These are phyloP conservation scores for Cynopterus brachyotis DNA, from an alignment of 2,113 vertebrate genomes.

Conservation along the genomic window DNA sequence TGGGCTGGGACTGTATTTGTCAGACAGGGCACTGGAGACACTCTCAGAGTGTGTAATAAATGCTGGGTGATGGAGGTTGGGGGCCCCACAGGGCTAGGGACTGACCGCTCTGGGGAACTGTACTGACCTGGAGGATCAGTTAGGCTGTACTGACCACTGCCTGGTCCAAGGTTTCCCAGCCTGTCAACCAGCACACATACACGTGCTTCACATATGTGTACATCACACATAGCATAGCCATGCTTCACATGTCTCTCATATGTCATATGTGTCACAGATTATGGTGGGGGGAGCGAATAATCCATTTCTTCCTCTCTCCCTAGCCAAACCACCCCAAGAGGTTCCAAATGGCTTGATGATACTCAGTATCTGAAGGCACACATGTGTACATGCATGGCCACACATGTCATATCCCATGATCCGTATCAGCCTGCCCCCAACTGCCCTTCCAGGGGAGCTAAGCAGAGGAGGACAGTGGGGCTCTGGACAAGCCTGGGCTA, in stretches of 20 bases:
- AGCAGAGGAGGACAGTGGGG: conserved; percentile 44
- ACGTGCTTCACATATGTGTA: background rate
- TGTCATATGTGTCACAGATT: background rate
- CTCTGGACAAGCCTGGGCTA: conserved; percentile 58
- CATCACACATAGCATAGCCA: background rate
- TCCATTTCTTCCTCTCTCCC: background rate
- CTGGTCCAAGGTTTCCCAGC: background rate
- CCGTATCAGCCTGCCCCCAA: background rate
- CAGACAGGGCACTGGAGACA: conserved; percentile 80
- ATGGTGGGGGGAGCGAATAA: background rate
- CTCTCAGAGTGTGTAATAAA: conserved; percentile 89
- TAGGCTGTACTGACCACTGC: background rate
- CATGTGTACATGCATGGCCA: background rate
- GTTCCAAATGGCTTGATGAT: background rate
- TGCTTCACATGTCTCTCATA: background rate
- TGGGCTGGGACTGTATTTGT: conserved; percentile 46
- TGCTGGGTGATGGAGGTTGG: conserved; percentile 33
- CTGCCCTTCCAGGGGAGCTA: background rate
- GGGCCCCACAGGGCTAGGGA: background rate
- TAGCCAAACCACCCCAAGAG: background rate
- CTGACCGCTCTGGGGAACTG: background rate
- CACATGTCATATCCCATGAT: background rate
- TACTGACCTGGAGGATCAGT: background rate
- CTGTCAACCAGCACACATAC: background rate
- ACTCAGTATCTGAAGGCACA: background rate